Base-by-base conservation (phyloP, 2,888 invertebrate species). In the Gastracanthus pulcherrimus region DNA sequence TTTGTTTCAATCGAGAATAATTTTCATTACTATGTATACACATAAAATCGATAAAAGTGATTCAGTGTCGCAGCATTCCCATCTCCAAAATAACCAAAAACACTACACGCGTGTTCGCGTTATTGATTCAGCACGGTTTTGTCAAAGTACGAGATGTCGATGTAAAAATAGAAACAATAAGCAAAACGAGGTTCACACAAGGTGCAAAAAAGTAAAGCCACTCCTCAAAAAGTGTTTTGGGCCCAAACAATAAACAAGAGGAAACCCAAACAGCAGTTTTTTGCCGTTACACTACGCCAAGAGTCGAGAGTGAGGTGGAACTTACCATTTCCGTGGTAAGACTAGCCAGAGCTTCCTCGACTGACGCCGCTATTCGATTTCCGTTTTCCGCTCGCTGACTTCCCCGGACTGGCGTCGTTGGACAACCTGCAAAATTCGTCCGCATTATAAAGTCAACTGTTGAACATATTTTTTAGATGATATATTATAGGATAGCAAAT, bases 251-350 rank as follows among this genome's bases (percentile, higher is more conserved):
- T 16, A 64, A 62, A 13, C 29, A 48, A 48, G 19, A 55, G 19
- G 31, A 45, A 60, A 70, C 34, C 38, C 38, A 66, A 26, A 66
- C 36, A 55, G 64, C n/a, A 16, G 9, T 62, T 41, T 38, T 26
- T 36, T 36, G 31, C 51, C 51, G n/a, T 13, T 48, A 51, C 19
- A 9, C n/a, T 55, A 70, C 11, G 26, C 23, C 13, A 29, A 71
- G 29, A 29, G 23, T 36, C 41, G 29, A 41, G 29, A 13, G 41
- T 36, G 26, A n/a, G 26, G 26, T 60, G 36, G 11, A 70, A 94
- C 95, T 95, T 93, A 96, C 96, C 96, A 96, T 96, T 95, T 96
- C 96, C 86, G 95, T 95, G 88, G 96, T 96, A 89, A 96, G 94
- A 92, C 95, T 96, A 92, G 96, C 96, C 90, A 96, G 94, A 88